Base-by-base conservation (phyloP, 2,113 vertebrate genomes). In the Bubo scandiacus region DNA sequence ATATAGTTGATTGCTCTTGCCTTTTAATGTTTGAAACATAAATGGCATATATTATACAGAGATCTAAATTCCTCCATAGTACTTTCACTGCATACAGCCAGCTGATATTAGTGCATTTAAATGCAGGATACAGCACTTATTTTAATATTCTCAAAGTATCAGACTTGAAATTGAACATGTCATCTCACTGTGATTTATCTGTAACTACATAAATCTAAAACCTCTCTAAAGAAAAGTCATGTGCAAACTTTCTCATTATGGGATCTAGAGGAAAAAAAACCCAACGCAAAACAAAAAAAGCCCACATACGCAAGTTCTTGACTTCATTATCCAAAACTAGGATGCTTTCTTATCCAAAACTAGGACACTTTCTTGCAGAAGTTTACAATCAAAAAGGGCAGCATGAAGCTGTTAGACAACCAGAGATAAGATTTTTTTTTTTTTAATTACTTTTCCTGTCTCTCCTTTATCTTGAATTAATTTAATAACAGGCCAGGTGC, bases 1-100 rank as follows among this genome's bases (percentile, higher is more conserved):
- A 96, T 95, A 90, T 97, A 97, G 96, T 91, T 97, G 96, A 97
- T 91, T 97, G 82, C 96, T 94, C 97, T 91, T 96, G 94, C 87
- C 90, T 97, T 97, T 97, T 95, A 92, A 97, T 95, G 96, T 97
- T 95, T 97, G 95, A 97, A 96, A 97, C 89, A 90, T 86, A 98
- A 96, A 98, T 97, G 96, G 96, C 90, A 96, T 96, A 92, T 95
- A 94, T 96, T 92, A 97, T 92, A 94, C 52, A 95, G 84, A 96
- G 91, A 91, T 94, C 97, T 94, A 82, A 96, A 96, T 95, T 94
- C 92, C 92, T 93, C 86, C 91, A 40, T 72, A 94, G 42, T 90
- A 97, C 80, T 86, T 96, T 38, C 85, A 72, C 38, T 93, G 66
- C 72, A 77, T 92, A 87, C 52, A 96, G 79, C 68, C 86, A 95